These are phyloP conservation scores for Clarias gariepinus DNA, from an alignment of 2,113 vertebrate genomes.

Conservation along the genomic window DNA sequence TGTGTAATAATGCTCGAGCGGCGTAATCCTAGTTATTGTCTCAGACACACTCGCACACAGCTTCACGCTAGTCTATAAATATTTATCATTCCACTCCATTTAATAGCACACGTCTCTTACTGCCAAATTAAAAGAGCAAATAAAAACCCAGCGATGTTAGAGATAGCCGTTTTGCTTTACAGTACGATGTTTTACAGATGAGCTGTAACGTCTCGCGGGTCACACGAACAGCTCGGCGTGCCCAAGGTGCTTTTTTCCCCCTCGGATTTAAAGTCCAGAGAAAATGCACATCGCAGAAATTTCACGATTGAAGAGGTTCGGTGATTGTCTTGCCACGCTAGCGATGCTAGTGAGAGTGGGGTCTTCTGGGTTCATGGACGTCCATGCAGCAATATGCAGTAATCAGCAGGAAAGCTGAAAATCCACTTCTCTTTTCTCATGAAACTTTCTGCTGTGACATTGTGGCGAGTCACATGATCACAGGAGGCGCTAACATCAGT, in stretches of 20 bases:
- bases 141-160: not conserved
- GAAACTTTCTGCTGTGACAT: not conserved
- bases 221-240: not conserved
- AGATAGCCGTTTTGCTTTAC: not conserved
- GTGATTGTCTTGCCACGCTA: slow-evolving; percentile 10
- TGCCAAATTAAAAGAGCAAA: not conserved
- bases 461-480: not conserved
- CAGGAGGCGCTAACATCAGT: not conserved
- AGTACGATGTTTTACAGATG: not conserved
- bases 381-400: not conserved
- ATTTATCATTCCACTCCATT: slow-evolving; percentile 3
- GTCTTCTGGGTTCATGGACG: not conserved
- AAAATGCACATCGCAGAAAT: slow-evolving; percentile 19
- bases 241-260: not conserved
- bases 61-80: slow-evolving; percentile 11
- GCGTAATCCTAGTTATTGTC: not conserved
- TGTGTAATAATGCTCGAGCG: not conserved
- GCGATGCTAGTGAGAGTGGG: not conserved
- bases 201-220: not conserved
- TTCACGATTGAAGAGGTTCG: not conserved
- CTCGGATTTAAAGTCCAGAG: not conserved
- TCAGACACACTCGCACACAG: not conserved
- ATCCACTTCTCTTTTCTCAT: not conserved
- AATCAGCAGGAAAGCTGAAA: not conserved
- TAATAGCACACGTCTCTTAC: not conserved